Evolutionary conservation across 2,113 vertebrate genomes (phyloP).

Genomic region (Lagopus leucura): DNA sequence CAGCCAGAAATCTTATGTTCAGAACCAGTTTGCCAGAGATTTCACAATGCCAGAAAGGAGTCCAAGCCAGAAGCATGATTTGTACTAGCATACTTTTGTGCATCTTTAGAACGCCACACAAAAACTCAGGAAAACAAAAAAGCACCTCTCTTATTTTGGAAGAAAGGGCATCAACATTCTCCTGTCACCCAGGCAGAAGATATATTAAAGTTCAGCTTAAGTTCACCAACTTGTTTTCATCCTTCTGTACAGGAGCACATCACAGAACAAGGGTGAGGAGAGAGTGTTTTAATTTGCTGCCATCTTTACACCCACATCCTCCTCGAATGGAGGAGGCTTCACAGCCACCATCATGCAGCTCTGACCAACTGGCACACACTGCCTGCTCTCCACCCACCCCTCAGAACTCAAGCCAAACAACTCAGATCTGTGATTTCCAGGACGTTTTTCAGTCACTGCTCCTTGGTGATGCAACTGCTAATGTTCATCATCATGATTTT

Average conservation of each 20-base stretch:
- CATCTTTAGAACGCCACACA: not conserved
- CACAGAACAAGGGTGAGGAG: not conserved
- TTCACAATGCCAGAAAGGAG: not conserved
- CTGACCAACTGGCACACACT: fast-evolving
- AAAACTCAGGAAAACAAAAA: not conserved
- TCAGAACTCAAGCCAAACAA: not conserved
- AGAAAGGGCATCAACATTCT: not conserved
- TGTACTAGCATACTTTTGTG: not conserved
- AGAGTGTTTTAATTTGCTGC: not conserved
- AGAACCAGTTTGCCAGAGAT: conserved; percentile 57
- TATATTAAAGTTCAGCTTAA: not conserved
- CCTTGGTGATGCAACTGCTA: not conserved
- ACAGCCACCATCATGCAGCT: too few species aligned
- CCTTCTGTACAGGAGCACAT: not conserved
- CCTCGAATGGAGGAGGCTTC: not conserved
- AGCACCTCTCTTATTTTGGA: not conserved
- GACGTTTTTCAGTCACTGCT: not conserved
- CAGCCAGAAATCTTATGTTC: not conserved
- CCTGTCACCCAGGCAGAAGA: not conserved
- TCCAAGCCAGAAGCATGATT: not conserved
- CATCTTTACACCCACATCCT: not conserved
- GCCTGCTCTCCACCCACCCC: not conserved
- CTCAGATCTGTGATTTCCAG: not conserved
- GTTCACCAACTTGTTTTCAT: not conserved
- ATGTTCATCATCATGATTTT: not conserved